These are phyloP conservation scores for Brachionichthys hirsutus DNA, from an alignment of 2,113 vertebrate species.

Conservation along the genomic window DNA sequence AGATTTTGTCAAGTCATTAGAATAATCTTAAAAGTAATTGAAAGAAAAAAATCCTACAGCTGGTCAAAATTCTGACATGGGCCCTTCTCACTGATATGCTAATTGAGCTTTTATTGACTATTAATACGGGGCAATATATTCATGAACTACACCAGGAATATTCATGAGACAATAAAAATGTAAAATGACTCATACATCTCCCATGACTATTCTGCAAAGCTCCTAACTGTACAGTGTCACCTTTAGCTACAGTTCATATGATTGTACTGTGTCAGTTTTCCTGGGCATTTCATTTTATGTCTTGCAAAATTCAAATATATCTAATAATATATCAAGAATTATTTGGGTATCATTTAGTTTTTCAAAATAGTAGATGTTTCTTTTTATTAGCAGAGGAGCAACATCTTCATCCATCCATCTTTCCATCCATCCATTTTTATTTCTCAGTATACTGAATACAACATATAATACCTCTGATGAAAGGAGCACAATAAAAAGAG, in stretches of 20 bases:
- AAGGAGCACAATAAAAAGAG: too few species aligned
- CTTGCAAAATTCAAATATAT: too few species aligned
- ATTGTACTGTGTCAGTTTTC: constrained; percentile 11
- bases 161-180: constrained; percentile 74
- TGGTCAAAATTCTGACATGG: constrained; percentile 51
- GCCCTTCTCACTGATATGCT: constrained; percentile 66
- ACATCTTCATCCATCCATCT: too few species aligned
- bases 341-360: too few species aligned
- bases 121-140: constrained; percentile 71
- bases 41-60: constrained; percentile 21
- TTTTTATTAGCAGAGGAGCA: background rate
- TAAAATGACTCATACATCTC: constrained; percentile 52
- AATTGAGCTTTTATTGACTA: constrained; percentile 76
- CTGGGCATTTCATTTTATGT: constrained; percentile 3
- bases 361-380: too few species aligned
- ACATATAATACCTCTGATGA: too few species aligned
- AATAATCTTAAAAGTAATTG: constrained; percentile 33
- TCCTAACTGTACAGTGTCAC: background rate
- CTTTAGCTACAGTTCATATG: constrained; percentile 23
- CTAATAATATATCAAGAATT: too few species aligned
- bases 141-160: constrained; percentile 68
- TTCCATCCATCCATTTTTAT: too few species aligned
- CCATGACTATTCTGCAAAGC: constrained; percentile 7
- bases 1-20: constrained; percentile 3
- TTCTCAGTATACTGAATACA: too few species aligned